phyloP scores from a whole-genome alignment of 1,140 invertebrate species.

The Hylaeus anthracinus region DNA sequence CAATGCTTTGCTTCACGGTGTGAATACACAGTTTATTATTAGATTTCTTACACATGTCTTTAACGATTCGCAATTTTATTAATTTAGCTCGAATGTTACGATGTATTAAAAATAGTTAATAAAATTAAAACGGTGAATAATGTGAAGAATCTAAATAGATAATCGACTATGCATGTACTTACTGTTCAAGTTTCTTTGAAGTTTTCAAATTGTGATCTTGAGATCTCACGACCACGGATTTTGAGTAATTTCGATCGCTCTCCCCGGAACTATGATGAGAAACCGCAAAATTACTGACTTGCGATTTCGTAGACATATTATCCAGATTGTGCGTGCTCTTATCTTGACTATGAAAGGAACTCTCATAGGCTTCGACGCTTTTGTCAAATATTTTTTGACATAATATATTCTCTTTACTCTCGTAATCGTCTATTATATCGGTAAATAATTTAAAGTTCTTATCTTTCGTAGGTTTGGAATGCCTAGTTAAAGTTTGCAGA shows the following conservation, averaged over 20 bases:
- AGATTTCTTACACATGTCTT: conserved; percentile 60
- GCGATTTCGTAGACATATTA: conserved; percentile 73
- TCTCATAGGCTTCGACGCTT: conserved; percentile 41
- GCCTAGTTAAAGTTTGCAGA: conserved; percentile 72
- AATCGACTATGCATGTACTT: conserved; percentile 55
- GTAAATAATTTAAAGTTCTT: conserved; percentile 72
- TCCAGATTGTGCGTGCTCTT: conserved; percentile 64
- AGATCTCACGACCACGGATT: conserved; percentile 75
- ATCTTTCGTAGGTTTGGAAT: conserved; percentile 74
- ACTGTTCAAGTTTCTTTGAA: conserved; percentile 78
- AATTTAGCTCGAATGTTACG: conserved; percentile 6
- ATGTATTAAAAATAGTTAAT: neutral
- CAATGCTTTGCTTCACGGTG: conserved; percentile 67
- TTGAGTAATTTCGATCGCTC: conserved; percentile 75
- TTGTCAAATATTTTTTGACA: conserved; percentile 46
- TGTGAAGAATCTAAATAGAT: conserved; percentile 4
- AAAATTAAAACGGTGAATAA: conserved; percentile 7
- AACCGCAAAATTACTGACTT: conserved; percentile 75
- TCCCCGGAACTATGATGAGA: conserved; percentile 76
- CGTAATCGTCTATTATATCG: conserved; percentile 70
- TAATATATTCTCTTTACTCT: conserved; percentile 58
- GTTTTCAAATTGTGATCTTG: conserved; percentile 73
- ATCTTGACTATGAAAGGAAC: conserved; percentile 53
- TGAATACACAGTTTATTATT: conserved; percentile 76
- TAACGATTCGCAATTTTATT: conserved; percentile 45